These are phyloP conservation scores for Ectropis crepuscularia DNA, from an alignment of 2,888 invertebrate genomes.

Conservation along the genomic window DNA sequence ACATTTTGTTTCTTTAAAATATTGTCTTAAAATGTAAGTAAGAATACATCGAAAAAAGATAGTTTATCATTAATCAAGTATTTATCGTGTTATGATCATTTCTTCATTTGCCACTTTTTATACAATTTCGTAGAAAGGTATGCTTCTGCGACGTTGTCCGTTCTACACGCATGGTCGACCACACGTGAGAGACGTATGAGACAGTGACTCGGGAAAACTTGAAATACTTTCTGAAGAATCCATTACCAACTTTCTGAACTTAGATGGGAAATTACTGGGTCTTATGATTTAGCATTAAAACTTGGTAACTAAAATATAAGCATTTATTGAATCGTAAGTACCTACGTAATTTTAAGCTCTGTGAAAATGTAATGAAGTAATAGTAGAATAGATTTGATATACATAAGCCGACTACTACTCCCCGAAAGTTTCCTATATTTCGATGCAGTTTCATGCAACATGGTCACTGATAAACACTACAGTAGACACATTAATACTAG, in stretches of 20 bases:
- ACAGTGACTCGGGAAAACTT: slow-evolving; percentile 32
- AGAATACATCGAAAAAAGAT: no score
- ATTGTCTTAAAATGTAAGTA: no score
- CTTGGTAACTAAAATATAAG: not conserved
- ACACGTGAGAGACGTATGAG: slow-evolving; percentile 47
- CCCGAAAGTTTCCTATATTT: no score
- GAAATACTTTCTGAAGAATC: slow-evolving; percentile 38
- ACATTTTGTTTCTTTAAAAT: no score
- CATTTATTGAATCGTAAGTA: not conserved
- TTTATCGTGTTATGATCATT: not conserved
- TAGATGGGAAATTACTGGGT: slow-evolving; percentile 14
- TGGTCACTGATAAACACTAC: no score
- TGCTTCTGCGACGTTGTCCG: not conserved
- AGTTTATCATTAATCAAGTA: no score
- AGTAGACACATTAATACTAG: no score
- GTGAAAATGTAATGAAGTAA: no score
- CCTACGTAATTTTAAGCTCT: no score
- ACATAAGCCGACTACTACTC: no score
- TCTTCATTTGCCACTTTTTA: not conserved
- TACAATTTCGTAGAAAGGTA: not conserved
- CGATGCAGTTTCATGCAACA: no score
- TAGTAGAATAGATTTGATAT: no score
- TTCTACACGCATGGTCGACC: slow-evolving; percentile 51
- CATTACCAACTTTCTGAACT: slow-evolving; percentile 38
- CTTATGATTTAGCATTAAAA: slow-evolving; percentile 15